phyloP scores from a whole-genome alignment of 2,113 vertebrate species.

The Fukomys damarensis region DNA sequence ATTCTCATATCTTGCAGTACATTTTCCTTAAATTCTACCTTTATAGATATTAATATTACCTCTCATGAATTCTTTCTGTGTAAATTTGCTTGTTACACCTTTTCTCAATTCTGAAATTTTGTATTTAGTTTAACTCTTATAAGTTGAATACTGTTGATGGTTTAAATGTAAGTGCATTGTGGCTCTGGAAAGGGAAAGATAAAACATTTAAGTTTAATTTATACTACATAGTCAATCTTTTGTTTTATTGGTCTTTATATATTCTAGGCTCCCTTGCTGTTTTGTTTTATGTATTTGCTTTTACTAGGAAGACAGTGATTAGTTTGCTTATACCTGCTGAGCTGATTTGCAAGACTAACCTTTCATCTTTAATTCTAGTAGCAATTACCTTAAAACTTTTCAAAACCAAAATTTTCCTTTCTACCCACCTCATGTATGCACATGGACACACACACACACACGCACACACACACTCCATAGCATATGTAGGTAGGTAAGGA shows the following conservation, averaged over 20 bases:
- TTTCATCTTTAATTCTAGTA: background rate
- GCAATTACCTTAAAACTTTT: background rate
- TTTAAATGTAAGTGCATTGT: background rate
- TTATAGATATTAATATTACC: background rate
- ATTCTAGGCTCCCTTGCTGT: background rate
- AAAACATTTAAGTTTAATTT: conserved; percentile 1
- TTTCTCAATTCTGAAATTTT: background rate
- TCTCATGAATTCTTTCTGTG: background rate
- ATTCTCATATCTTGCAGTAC: conserved; percentile 15
- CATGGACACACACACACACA: background rate
- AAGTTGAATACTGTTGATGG: background rate
- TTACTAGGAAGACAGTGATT: background rate
- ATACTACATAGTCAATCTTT: background rate
- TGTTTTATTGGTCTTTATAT: background rate
- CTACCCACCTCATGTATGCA: background rate
- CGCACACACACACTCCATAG: background rate
- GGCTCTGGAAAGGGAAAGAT: background rate
- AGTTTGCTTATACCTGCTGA: background rate
- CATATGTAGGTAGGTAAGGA: background rate
- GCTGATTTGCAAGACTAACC: background rate
- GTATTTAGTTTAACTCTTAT: background rate
- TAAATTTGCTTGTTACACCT: background rate
- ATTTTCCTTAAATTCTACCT: background rate
- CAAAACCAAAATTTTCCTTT: background rate
- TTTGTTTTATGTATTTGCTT: background rate